A percentile compares a stretch with the other conserved stretches of the same genome.
Evolutionary conservation across 2,797 vertebrate species (phyloP).

Genomic region (Chrysolophus pictus): DNA sequence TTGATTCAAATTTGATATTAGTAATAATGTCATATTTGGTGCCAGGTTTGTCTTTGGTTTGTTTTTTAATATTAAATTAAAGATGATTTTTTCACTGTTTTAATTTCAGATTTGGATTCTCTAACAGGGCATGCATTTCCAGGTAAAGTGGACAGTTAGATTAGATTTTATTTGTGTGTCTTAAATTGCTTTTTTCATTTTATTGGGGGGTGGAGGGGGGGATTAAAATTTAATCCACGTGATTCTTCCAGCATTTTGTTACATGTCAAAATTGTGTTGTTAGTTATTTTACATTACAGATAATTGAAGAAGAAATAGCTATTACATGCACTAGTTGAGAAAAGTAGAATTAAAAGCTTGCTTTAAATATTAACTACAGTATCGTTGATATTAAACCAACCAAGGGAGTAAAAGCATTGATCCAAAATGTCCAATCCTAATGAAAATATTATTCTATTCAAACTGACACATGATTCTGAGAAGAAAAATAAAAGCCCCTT

Average conservation of each 20-base stretch:
- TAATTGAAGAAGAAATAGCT: neutral
- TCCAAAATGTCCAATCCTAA: neutral
- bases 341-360: neutral
- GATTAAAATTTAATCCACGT: neutral
- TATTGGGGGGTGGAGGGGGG: neutral
- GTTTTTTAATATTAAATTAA: constrained; percentile 42
- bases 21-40: constrained; percentile 15
- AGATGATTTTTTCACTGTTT: constrained; percentile 68
- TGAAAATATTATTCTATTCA: neutral
- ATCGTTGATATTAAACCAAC: neutral
- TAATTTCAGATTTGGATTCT: constrained; percentile 78
- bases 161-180: constrained; percentile 54
- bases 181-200: constrained; percentile 3
- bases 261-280: neutral
- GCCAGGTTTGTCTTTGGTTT: neutral
- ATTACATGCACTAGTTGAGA: neutral
- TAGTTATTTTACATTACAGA: neutral
- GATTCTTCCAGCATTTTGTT: neutral
- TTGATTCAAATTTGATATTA: neutral
- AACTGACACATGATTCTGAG: neutral
- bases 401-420: neutral
- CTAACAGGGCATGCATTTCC: constrained; percentile 77
- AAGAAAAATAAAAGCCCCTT: neutral
- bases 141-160: constrained; percentile 73
- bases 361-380: neutral